Evolutionary conservation across 2,888 invertebrate species (phyloP).

Genomic region (Agrotis clavis): DNA sequence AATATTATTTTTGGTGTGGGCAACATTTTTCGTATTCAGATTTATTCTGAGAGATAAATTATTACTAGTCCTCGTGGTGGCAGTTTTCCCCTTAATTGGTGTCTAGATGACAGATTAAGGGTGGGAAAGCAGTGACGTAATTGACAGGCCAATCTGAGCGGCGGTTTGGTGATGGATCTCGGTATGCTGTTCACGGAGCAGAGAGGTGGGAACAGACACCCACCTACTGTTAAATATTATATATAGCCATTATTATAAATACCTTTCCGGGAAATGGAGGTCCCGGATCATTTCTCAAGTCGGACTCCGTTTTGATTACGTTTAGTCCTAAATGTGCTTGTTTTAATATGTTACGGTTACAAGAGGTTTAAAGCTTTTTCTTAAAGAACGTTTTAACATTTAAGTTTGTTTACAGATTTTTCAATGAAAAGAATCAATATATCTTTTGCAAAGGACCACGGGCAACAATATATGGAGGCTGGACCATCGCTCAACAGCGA

Average conservation of each 20-base stretch:
- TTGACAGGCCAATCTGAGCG: slow-evolving; percentile 88
- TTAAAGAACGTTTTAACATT: neutral
- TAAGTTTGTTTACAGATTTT: neutral
- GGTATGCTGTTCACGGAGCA: slow-evolving; percentile 50
- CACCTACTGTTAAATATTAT: slow-evolving; percentile 23
- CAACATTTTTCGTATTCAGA: slow-evolving; percentile 55
- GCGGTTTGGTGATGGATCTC: slow-evolving; percentile 82
- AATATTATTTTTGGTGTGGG: slow-evolving; percentile 48
- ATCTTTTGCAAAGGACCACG: neutral
- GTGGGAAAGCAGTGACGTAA: slow-evolving; percentile 86
- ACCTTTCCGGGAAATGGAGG: slow-evolving; percentile 30
- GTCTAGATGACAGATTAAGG: slow-evolving; percentile 90
- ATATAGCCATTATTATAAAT: slow-evolving; percentile 46
- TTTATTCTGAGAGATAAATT: slow-evolving; percentile 82
- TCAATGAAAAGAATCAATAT: neutral
- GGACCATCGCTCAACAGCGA: no score
- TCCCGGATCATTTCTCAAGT: slow-evolving; percentile 43
- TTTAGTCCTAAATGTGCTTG: slow-evolving; percentile 32
- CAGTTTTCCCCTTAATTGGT: slow-evolving; percentile 87
- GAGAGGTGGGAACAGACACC: slow-evolving; percentile 28
- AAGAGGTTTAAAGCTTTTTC: slow-evolving; percentile 8
- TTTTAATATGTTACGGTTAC: slow-evolving; percentile 7
- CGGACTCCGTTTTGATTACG: slow-evolving; percentile 41
- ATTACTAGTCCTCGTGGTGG: slow-evolving; percentile 78
- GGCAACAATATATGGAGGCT: no score